phyloP scores from a whole-genome alignment of 2,113 vertebrate genomes.

The Myotis lucifugus region DNA sequence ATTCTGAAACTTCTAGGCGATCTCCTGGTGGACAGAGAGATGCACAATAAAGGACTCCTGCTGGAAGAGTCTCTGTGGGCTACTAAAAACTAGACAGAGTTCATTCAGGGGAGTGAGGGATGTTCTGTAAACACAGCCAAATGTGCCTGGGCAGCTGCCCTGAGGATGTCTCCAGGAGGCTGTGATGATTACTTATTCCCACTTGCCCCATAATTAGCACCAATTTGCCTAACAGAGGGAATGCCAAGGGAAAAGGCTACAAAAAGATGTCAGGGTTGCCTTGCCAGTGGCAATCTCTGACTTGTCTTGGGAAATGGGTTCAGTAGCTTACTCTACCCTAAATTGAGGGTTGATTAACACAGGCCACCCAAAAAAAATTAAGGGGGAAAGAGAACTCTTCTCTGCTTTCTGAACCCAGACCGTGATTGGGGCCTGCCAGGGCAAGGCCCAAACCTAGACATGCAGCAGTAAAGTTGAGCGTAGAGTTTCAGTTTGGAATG shows the following conservation, averaged over 20 bases:
- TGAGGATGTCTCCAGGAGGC: background rate
- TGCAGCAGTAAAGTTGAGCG: background rate
- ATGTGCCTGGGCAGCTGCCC: background rate
- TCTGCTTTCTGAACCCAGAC: background rate
- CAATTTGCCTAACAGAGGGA: background rate
- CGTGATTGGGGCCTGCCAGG: background rate
- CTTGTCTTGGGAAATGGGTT: background rate
- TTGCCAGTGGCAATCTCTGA: background rate
- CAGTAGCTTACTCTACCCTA: background rate
- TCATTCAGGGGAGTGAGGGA: background rate
- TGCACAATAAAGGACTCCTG: background rate
- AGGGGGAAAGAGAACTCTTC: background rate
- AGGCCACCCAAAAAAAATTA: no score
- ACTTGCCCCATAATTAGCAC: background rate
- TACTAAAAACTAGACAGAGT: background rate
- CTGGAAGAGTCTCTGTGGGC: background rate
- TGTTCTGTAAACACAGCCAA: background rate
- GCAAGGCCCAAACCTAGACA: background rate
- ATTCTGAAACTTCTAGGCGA: background rate
- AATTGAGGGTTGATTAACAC: background rate
- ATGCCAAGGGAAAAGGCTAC: background rate
- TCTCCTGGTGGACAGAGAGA: background rate
- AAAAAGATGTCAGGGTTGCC: background rate
- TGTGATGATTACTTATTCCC: background rate
- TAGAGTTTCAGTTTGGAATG: background rate